Evolutionary conservation across 2,113 vertebrate genomes (phyloP).

Genomic region (Gymnarchus niloticus): DNA sequence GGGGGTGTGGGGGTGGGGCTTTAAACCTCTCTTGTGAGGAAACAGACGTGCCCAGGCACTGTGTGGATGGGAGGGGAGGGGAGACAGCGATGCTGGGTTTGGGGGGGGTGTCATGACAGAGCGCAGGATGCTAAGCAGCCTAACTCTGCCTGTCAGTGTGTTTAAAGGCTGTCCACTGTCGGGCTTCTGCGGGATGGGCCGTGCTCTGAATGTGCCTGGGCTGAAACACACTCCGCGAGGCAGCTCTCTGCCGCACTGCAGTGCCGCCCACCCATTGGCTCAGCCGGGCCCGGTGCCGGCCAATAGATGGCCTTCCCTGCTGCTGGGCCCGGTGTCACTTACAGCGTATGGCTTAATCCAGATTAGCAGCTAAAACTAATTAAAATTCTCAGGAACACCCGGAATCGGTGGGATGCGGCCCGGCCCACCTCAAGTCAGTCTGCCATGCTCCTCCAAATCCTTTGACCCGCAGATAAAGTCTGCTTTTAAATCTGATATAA

Average conservation of each 20-base stretch:
- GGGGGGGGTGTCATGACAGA: not conserved
- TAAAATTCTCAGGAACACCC: conserved; percentile 28
- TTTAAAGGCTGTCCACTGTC: not conserved
- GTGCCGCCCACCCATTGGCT: not conserved
- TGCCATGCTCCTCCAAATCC: conserved; percentile 25
- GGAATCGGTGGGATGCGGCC: not conserved
- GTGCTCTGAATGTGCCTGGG: not conserved
- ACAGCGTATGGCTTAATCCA: conserved; percentile 34
- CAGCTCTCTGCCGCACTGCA: not conserved
- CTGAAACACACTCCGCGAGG: not conserved
- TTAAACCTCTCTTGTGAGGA: no score
- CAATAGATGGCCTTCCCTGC: not conserved
- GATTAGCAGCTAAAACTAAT: conserved; percentile 43
- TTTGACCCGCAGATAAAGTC: conserved; percentile 33
- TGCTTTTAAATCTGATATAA: conserved; percentile 11
- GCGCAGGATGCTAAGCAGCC: not conserved
- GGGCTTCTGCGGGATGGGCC: no score
- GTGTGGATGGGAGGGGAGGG: no score
- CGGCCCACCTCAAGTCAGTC: not conserved
- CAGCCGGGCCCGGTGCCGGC: not conserved
- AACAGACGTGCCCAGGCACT: no score
- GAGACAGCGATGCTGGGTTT: not conserved
- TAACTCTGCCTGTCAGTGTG: not conserved
- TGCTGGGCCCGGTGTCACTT: conserved; percentile 21
- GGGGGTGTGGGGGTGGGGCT: not conserved